Base-by-base conservation (phyloP, 2,888 invertebrate genomes). In the Druceiella hillmani region DNA sequence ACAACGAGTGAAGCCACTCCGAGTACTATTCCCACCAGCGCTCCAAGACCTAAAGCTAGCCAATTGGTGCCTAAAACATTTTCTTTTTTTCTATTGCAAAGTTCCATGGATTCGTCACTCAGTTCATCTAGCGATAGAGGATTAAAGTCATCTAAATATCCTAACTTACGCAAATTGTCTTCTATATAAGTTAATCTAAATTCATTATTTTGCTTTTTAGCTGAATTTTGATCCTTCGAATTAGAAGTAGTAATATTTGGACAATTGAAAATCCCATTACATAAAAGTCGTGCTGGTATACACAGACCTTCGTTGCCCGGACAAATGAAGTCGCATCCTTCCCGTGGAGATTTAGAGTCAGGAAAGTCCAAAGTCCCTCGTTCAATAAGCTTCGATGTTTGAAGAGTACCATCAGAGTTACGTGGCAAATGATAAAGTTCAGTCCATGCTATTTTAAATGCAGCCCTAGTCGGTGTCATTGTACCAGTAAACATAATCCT, bases 401-500 rank as follows among this genome's bases (percentile, higher is more conserved):
- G 85, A 22, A 84, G 59, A 14, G 81, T 81, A 1, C 89, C 90
- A 49, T 88, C 87, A 12, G 82, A 78, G 60, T 89, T 89, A 48
- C 88, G 78, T 0, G 90, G 90, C 50, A 91, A 66, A 59, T 90
- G 90, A 55, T 82, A 88, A 25, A 91, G 71, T 50, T 91, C 91
- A 2, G 90, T 91, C 91, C 91, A 92, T 9, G 86, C 87, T 20
- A 92, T 81, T 56, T 89, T 88, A 56, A 92, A 91, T 7, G 87
- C 83, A 6, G 89, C 87, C 41, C 86, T 73, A 0, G 89, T 87
- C 0, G 90, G 87, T 45, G 86, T 84, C 0, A 84, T 79, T 25
- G 86, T 85, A 1, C 79, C 79, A 1, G 81, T 81, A 43, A 85
- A 86, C 34, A 84, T 83, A 40, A 86, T 80, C 40, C 81, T 73